These are phyloP conservation scores for Laticauda colubrina DNA, from an alignment of 2,113 vertebrate species.

Conservation along the genomic window DNA sequence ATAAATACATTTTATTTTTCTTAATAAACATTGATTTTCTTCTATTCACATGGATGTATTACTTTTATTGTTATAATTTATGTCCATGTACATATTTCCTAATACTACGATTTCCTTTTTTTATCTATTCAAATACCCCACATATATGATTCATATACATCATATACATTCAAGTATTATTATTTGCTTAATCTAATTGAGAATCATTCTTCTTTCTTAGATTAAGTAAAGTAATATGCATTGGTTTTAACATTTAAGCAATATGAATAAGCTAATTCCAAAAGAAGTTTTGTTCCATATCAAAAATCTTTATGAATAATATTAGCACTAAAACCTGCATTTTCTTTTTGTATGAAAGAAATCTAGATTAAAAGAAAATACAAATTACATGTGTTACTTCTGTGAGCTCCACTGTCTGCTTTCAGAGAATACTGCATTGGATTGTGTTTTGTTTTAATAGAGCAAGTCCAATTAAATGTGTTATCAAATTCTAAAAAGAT, in stretches of 20 bases:
- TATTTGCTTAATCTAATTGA: background rate
- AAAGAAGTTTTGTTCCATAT: background rate
- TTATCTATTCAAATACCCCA: background rate
- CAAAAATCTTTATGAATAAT: background rate
- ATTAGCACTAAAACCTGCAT: slow-evolving; percentile 2
- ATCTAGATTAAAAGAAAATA: slow-evolving; percentile 27
- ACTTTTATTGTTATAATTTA: background rate
- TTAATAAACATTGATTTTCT: background rate
- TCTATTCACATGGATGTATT: background rate
- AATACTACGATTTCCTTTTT: background rate
- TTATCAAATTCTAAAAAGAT: slow-evolving; percentile 40
- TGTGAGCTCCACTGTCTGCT: slow-evolving; percentile 44
- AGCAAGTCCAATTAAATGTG: slow-evolving; percentile 32
- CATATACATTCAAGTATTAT: background rate
- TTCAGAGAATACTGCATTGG: slow-evolving; percentile 36
- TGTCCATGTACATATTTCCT: background rate
- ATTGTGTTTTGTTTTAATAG: slow-evolving; percentile 26
- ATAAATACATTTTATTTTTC: background rate
- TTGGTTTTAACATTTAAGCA: background rate
- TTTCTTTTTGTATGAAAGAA: background rate
- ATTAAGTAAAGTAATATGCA: background rate
- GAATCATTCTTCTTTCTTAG: background rate
- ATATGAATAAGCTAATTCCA: background rate
- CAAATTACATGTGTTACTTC: slow-evolving; percentile 17
- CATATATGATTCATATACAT: no score